Percentiles rank a stretch among this genome's conserved stretches.
Conservation (phyloP, 30 jellyfish, hydroid and myxozoan species). For the Phacellophora camtschatica region DNA sequence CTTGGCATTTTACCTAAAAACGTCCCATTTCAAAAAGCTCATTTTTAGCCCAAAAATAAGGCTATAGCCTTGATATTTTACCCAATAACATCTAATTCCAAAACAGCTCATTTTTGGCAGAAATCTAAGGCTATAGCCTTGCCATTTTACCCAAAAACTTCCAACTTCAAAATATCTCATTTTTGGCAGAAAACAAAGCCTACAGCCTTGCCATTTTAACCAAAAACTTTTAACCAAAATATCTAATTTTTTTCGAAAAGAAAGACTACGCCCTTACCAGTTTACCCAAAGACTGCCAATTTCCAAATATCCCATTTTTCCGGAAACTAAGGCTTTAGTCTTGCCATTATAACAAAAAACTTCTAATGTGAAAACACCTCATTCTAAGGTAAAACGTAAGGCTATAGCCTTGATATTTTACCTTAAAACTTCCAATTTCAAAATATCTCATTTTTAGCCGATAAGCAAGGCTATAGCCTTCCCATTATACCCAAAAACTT, state of each 20-base stretch:
- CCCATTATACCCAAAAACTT: too few relatives aligned
- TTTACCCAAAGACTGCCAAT: neutral
- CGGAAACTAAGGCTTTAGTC: too few relatives aligned
- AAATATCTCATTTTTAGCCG: too few relatives aligned
- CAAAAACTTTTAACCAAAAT: neutral
- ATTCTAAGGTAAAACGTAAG: too few relatives aligned
- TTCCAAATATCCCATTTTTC: neutral
- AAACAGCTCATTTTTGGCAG: neutral
- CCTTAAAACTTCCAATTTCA: too few relatives aligned
- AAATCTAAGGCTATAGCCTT: conserved; percentile 1
- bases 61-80: too few relatives aligned
- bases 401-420: too few relatives aligned
- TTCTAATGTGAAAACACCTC: too few relatives aligned
- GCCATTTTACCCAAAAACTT: neutral
- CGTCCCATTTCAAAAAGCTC: neutral
- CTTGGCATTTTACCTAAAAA: neutral
- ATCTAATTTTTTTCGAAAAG: neutral
- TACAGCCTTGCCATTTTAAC: conserved; percentile 12
- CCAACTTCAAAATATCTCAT: neutral
- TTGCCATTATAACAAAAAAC: too few relatives aligned
- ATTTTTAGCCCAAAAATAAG: neutral
- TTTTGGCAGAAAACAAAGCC: conserved; percentile 8
- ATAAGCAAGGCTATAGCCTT: too few relatives aligned
- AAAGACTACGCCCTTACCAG: too few relatives aligned
- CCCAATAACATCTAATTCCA: too few relatives aligned